phyloP scores from a whole-genome alignment of 2,797 vertebrate species.

The Cynopterus sphinx region DNA sequence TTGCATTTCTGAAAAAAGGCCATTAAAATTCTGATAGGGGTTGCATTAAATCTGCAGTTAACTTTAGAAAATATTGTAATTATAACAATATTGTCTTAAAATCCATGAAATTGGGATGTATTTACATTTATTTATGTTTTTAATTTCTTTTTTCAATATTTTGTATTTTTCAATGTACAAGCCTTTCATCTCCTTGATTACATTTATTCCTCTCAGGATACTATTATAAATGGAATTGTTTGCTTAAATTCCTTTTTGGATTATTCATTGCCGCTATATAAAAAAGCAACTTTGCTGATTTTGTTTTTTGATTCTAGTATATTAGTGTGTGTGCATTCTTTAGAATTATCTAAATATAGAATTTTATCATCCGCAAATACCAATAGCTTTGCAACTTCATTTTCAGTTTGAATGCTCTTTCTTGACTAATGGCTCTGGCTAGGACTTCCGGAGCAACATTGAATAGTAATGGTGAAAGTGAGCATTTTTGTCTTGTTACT shows the following conservation, averaged over 20 bases:
- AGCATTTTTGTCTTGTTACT: neutral
- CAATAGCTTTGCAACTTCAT: neutral
- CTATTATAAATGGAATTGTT: neutral
- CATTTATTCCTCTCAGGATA: neutral
- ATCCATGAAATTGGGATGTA: neutral
- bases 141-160: neutral
- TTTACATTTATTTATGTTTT: neutral
- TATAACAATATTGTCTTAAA: neutral
- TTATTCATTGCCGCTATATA: neutral
- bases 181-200: neutral
- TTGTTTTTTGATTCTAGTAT: neutral
- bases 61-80: neutral
- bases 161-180: neutral
- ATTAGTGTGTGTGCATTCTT: neutral
- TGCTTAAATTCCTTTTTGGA: neutral
- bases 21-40: neutral
- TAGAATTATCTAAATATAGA: neutral
- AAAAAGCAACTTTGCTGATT: neutral
- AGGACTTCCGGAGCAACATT: neutral
- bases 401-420: neutral
- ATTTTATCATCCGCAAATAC: neutral
- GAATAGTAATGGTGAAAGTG: neutral
- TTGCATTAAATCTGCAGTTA: neutral
- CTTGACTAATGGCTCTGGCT: neutral
- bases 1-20: neutral